A percentile compares a stretch with the other conserved stretches of the same genome.
phyloP scores from a whole-genome alignment of 2,888 invertebrate species.

The Nemurella pictetii region DNA sequence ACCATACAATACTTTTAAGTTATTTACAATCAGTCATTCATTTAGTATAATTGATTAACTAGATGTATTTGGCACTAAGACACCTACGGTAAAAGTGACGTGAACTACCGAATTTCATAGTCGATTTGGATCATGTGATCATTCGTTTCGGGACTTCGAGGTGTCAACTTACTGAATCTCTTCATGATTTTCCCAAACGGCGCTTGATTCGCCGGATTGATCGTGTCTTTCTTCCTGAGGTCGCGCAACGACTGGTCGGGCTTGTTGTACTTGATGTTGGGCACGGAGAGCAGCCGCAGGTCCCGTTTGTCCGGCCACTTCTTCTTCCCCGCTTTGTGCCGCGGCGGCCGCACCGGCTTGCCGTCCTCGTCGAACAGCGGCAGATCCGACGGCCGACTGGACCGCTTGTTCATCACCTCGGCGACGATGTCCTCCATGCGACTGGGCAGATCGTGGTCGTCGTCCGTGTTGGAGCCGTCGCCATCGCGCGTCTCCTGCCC shows the following conservation, averaged over 20 bases:
- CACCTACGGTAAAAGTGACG: neutral
- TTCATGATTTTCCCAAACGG: constrained; percentile 75
- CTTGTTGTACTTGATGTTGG: constrained; percentile 70
- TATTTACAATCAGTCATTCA: neutral
- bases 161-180: constrained; percentile 85
- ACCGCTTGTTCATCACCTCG: constrained; percentile 48
- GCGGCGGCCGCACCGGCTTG: constrained; percentile 60
- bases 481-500: constrained; percentile 46
- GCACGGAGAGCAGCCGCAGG: constrained; percentile 73
- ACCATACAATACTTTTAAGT: constrained; percentile 8
- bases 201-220: constrained; percentile 51
- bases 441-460: constrained; percentile 44
- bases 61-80: neutral
- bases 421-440: constrained; percentile 43
- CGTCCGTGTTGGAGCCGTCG: constrained; percentile 40
- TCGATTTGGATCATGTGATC: neutral
- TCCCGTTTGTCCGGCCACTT: constrained; percentile 59
- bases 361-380: constrained; percentile 60
- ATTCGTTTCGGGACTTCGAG: neutral
- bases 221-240: constrained; percentile 58
- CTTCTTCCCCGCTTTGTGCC: constrained; percentile 56
- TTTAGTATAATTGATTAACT: constrained; percentile 1
- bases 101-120: neutral
- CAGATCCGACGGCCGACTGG: constrained; percentile 65
- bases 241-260: constrained; percentile 52